Conservation (phyloP, 1,140 invertebrate species). For the Atta cephalotes region DNA sequence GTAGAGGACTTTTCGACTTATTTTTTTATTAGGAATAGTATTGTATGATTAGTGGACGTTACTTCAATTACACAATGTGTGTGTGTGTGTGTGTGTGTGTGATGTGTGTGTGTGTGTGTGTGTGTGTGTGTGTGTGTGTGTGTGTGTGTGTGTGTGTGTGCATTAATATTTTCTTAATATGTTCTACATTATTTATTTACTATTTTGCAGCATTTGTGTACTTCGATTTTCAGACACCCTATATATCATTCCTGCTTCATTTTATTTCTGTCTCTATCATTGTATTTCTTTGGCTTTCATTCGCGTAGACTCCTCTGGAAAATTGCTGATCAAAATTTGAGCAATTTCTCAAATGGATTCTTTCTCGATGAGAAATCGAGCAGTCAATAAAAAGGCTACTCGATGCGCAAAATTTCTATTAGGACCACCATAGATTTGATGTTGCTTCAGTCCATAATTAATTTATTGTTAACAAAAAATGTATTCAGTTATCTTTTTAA, state of each 20-base stretch:
- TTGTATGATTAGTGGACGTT: no score
- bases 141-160: no score
- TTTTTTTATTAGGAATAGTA: no score
- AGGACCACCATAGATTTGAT: neutral
- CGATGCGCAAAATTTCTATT: neutral
- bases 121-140: no score
- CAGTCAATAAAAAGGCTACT: constrained; percentile 77
- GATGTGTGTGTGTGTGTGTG: no score
- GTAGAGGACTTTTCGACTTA: no score
- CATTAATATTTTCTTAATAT: neutral
- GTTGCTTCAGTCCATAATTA: constrained; percentile 11
- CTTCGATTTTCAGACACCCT: constrained; percentile 49
- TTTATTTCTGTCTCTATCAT: constrained; percentile 58
- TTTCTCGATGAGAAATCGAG: constrained; percentile 79
- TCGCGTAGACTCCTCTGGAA: constrained; percentile 64
- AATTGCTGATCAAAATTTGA: constrained; percentile 85
- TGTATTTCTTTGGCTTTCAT: constrained; percentile 56
- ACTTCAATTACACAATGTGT: no score
- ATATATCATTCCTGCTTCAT: constrained; percentile 55
- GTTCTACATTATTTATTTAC: neutral
- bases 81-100: no score
- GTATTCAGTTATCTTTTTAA: neutral
- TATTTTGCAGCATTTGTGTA: neutral
- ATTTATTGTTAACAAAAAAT: neutral
- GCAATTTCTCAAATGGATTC: constrained; percentile 85